phyloP scores from a whole-genome alignment of 1,140 invertebrate species.

The Gonatopus flavifemur region DNA sequence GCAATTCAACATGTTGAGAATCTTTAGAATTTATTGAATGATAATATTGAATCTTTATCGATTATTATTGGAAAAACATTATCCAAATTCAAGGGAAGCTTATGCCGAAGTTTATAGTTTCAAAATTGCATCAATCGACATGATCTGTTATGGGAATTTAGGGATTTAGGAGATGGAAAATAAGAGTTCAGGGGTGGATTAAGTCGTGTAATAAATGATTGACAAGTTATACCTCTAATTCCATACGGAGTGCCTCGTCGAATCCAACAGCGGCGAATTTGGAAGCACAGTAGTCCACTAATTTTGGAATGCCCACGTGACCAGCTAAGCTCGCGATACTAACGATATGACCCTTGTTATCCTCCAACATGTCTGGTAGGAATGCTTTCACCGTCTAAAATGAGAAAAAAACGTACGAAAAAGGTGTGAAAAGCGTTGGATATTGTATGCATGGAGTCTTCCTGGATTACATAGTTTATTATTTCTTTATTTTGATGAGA shows the following conservation, averaged over 20 bases:
- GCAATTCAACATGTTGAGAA: too few relatives aligned
- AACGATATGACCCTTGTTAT: slow-evolving; percentile 90
- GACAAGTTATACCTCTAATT: slow-evolving; percentile 62
- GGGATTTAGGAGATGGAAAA: background rate
- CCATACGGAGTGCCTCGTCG: slow-evolving; percentile 80
- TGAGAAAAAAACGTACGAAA: slow-evolving; percentile 16
- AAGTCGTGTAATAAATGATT: background rate
- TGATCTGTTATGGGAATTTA: too few relatives aligned
- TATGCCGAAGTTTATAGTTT: too few relatives aligned
- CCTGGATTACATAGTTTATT: too few relatives aligned
- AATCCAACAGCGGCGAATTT: slow-evolving; percentile 94
- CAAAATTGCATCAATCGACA: too few relatives aligned
- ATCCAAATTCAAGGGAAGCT: too few relatives aligned
- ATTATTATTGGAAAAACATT: too few relatives aligned
- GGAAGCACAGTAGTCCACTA: slow-evolving; percentile 93
- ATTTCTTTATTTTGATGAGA: too few relatives aligned
- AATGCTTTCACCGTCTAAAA: slow-evolving; percentile 77
- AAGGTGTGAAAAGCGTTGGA: too few relatives aligned
- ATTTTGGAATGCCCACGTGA: slow-evolving; percentile 73
- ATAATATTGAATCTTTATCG: too few relatives aligned
- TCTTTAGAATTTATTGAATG: too few relatives aligned
- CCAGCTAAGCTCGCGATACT: slow-evolving; percentile 94
- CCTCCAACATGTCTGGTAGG: slow-evolving; percentile 90
- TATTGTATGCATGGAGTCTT: too few relatives aligned
- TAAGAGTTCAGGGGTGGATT: background rate